Evolutionary conservation across 2,113 vertebrate genomes (phyloP).

Genomic region (Sylvia atricapilla): DNA sequence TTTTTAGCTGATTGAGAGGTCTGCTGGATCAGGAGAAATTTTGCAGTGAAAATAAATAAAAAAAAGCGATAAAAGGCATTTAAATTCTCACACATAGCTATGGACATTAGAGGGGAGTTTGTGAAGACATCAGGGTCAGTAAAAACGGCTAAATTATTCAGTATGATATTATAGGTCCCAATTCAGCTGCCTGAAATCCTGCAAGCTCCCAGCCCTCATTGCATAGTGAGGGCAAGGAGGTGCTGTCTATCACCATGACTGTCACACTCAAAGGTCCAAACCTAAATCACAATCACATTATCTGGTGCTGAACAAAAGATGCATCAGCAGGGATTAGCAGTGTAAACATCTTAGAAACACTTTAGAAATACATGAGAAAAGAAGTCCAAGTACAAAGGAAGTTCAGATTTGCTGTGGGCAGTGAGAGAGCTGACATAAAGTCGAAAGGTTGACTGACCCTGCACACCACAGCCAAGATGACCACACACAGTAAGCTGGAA

Average conservation of each 20-base stretch:
- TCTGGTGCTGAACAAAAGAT: not conserved
- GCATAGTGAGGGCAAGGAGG: not conserved
- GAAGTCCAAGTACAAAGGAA: not conserved
- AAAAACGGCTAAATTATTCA: slow-evolving; percentile 13
- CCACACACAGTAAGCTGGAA: not conserved
- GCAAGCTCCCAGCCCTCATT: not conserved
- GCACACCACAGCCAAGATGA: not conserved
- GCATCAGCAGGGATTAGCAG: not conserved
- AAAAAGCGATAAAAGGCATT: not conserved
- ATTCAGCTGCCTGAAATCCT: not conserved
- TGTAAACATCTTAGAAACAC: not conserved
- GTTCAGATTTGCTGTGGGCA: not conserved
- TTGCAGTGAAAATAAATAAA: not conserved
- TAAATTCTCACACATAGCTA: not conserved
- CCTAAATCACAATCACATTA: not conserved
- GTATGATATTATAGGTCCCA: not conserved
- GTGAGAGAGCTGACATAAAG: not conserved
- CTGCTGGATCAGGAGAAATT: not conserved
- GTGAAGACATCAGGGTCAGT: slow-evolving; percentile 1
- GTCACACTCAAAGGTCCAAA: not conserved
- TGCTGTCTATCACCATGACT: not conserved
- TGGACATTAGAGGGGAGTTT: not conserved
- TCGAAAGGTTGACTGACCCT: not conserved
- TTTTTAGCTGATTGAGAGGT: not conserved
- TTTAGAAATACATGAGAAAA: not conserved